Evolutionary conservation across 2,888 invertebrate genomes (phyloP), one percentile per base, ranked within the genome.

Genomic region (Pammene fasciana): DNA sequence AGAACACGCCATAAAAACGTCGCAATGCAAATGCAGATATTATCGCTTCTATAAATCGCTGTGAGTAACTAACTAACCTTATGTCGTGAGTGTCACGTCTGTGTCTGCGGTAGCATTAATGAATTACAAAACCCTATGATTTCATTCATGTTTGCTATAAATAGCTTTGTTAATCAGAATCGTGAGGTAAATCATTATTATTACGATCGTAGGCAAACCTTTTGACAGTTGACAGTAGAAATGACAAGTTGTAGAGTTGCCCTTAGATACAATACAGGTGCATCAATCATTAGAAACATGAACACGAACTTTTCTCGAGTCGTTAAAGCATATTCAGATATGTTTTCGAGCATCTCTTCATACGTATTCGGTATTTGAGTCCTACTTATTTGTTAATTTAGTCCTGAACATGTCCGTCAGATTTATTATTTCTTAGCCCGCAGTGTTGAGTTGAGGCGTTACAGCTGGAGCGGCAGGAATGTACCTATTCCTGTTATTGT

Each of bases 401-500:
- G 54, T 65, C 59, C 65, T 48, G 54, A 54, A 45, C 46, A 34
- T 26, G 38, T 54, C 54, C 7, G 54, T 67, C 13, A 43, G 52
- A 52, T 59, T 65, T 59, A 45, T 65, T 65, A 52, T 61, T 45
- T 59, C 57, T 68, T 11, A 45, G 48, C 36, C 26, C 16, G 57
- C 50, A 14, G 18, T 57, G 45, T 50, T 64, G 57, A 70, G 45
- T 50, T 64, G 57, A 70, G 54, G 14, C 46, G 46, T 26, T 26
- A 46, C 70, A 70, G 16, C 59, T 60, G 65, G 46, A 26, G 11
- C 41, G 34, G 26, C 26, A 41, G 54, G 65, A 65, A 72, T 68
- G 56, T 52, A n/a, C n/a, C n/a, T n/a, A 65, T 72, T 73, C 73
- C 67, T 73, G 74, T 74, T 73, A 74, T 75, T 77, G 74, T 74